Percentiles rank a stretch among this genome's conserved stretches.
phyloP scores from a whole-genome alignment of 2,888 invertebrate species.

The Mantis religiosa region DNA sequence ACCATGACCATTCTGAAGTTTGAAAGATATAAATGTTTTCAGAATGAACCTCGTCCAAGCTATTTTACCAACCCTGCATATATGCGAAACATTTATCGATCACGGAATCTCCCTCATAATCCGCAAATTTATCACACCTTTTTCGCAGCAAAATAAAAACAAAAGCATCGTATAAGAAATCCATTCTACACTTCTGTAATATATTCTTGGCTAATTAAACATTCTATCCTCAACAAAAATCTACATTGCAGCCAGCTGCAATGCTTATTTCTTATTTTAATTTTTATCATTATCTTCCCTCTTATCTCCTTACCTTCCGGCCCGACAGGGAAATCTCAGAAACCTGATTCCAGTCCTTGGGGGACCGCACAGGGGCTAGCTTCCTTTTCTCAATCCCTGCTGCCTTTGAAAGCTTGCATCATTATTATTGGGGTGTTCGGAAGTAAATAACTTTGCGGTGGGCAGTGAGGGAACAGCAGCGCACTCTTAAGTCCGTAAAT shows the following conservation, averaged over 20 bases:
- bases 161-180: background rate
- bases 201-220: background rate
- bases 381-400: background rate
- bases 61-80: background rate
- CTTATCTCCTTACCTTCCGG: background rate
- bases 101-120: background rate
- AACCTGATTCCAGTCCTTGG: background rate
- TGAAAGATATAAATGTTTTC: too few relatives aligned
- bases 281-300: background rate
- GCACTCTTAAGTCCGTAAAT: background rate
- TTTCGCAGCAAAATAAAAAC: background rate
- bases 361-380: background rate
- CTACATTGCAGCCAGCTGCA: background rate
- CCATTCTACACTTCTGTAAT: background rate
- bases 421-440: background rate
- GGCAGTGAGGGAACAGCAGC: background rate
- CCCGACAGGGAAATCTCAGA: background rate
- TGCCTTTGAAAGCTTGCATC: slow-evolving; percentile 3
- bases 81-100: background rate
- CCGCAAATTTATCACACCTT: background rate
- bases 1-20: too few relatives aligned
- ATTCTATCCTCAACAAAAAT: background rate
- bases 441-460: background rate
- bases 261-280: background rate
- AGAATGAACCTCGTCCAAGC: too few relatives aligned